Conservation (phyloP, 2,113 vertebrate species). For the Mustelus asterias region DNA sequence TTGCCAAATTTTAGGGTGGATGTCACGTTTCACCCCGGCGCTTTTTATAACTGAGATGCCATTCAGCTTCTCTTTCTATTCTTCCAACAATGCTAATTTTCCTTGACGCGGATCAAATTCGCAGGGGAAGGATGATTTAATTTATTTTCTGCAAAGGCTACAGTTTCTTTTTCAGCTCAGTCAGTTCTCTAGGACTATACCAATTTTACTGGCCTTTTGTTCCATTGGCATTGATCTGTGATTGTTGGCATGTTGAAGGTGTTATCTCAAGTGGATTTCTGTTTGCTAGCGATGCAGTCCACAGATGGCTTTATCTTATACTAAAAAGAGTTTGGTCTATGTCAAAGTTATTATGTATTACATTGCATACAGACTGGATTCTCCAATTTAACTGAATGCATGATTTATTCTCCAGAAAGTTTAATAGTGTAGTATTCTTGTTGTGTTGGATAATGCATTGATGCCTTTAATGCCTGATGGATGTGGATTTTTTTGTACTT, state of each 20-base stretch:
- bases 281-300: neutral
- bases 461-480: neutral
- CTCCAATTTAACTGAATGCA: neutral
- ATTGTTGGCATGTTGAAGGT: neutral
- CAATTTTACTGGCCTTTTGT: neutral
- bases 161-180: too few relatives aligned
- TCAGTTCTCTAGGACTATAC: neutral
- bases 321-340: neutral
- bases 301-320: neutral
- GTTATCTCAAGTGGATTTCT: neutral
- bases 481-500: neutral
- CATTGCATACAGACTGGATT: too few relatives aligned
- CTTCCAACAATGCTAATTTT: too few relatives aligned
- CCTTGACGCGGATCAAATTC: too few relatives aligned
- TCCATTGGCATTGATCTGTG: neutral
- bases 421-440: neutral
- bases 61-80: neutral
- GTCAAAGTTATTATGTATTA: too few relatives aligned
- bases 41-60: neutral
- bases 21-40: neutral
- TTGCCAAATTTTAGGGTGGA: neutral
- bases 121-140: too few relatives aligned
- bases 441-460: neutral
- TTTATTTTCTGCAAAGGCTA: too few relatives aligned
- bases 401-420: neutral